A percentile compares a stretch with the other conserved stretches of the same genome.
Evolutionary conservation across 2,797 vertebrate genomes (phyloP).

Genomic region (Danionella dracula): DNA sequence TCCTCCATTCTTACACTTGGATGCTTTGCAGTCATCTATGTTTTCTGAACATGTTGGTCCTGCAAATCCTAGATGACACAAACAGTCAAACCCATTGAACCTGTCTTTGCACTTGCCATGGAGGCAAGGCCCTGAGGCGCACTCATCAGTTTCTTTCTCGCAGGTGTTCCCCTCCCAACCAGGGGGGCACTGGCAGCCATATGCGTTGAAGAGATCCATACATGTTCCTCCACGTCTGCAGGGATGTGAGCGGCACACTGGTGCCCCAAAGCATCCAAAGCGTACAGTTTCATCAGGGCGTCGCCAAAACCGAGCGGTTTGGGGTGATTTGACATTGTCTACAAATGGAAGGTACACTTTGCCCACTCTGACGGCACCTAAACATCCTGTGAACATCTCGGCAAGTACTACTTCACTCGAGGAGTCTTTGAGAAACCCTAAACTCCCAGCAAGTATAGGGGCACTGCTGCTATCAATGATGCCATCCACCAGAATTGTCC

Average conservation of each 20-base stretch:
- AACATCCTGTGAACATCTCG: conserved; percentile 82
- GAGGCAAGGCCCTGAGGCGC: conserved; percentile 73
- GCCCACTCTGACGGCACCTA: conserved; percentile 76
- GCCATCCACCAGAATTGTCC: conserved; percentile 76
- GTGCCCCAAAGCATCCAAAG: conserved; percentile 71
- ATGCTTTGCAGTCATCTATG: conserved; percentile 74
- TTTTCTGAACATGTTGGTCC: conserved; percentile 77
- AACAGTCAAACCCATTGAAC: conserved; percentile 75
- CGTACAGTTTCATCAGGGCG: conserved; percentile 27
- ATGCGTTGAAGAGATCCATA: conserved; percentile 78
- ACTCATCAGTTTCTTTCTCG: conserved; percentile 74
- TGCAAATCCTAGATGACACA: conserved; percentile 73
- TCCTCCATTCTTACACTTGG: conserved; percentile 74
- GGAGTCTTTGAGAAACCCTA: conserved; percentile 73
- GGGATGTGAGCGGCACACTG: conserved; percentile 71
- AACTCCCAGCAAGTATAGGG: conserved; percentile 55
- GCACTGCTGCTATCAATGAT: conserved; percentile 61
- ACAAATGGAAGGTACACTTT: conserved; percentile 77
- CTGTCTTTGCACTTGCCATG: conserved; percentile 74
- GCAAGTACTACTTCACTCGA: conserved; percentile 61
- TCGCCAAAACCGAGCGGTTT: conserved; percentile 67
- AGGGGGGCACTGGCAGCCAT: conserved; percentile 67
- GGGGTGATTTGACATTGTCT: conserved; percentile 52
- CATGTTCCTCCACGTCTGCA: conserved; percentile 79
- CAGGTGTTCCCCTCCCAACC: conserved; percentile 82